A percentile compares a stretch with the other conserved stretches of the same genome.
phyloP scores from a whole-genome alignment of 1,140 invertebrate genomes.

The Chironomus striatipennis region DNA sequence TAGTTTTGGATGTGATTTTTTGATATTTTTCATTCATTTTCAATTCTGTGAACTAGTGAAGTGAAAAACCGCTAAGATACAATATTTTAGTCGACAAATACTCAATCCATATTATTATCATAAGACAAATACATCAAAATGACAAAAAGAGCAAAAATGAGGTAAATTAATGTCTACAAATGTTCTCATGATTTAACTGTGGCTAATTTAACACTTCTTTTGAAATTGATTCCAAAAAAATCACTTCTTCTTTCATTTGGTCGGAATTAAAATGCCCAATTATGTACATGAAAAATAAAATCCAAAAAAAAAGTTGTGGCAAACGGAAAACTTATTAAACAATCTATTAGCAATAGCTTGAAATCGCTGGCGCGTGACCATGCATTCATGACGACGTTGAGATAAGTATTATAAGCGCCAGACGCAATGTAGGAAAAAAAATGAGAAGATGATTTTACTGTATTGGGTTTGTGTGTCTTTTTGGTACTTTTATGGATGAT shows the following conservation, averaged over 20 bases:
- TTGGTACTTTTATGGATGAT: too few species aligned
- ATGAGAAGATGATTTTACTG: too few species aligned
- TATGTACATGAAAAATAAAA: neutral
- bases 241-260: too few species aligned
- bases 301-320: constrained; percentile 1
- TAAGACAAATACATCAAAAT: neutral
- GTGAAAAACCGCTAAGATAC: constrained; percentile 10
- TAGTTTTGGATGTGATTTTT: neutral
- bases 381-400: neutral
- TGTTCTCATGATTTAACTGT: too few species aligned
- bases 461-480: too few species aligned
- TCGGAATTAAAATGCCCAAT: too few species aligned
- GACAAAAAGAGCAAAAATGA: neutral
- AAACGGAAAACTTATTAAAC: constrained; percentile 6
- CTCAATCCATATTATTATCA: neutral
- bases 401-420: neutral
- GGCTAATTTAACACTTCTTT: too few species aligned
- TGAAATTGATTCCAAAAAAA: too few species aligned
- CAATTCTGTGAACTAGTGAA: constrained; percentile 1
- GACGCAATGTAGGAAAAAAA: neutral
- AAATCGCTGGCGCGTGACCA: neutral
- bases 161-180: neutral
- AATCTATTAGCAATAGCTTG: neutral
- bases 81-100: neutral
- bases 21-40: neutral